Base-by-base conservation (phyloP, 1,140 invertebrate genomes). In the Drosophila sproati region DNA sequence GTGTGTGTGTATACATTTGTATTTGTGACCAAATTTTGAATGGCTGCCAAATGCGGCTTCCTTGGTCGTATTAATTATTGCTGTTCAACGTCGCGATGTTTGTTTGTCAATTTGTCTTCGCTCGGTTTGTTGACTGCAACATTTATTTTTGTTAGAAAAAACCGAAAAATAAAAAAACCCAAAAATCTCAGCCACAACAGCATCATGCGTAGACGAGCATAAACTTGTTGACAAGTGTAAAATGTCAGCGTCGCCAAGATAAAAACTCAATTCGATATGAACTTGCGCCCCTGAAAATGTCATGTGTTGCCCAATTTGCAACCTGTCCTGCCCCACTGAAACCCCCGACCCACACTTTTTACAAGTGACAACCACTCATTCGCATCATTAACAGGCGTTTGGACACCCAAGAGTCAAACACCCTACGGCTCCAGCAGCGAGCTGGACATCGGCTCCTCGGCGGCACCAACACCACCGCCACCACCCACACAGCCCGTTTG, bases 401-500 rank as follows among this genome's bases (percentile, higher is more conserved):
- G 91, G 91, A 92, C 91, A 72, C 85, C 85, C 12, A 85, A 75
- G 57, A 88, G 75, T 51, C 85, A 88, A 82, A 88, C 85, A 68
- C 91, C 91, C 29, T 78, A 82, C 67, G 86, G 91, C 62, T 92
- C 91, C 37, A 74, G 54, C 45, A 76, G 75, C 55, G 86, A 92
- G 55, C 55, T 92, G 50, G 80, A 81, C 61, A 62, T 75, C 20
- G 56, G 64, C 69, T 70, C 82, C 3, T 86, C 75, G 8, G 77
- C 78, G 3, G 88, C 85, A 20, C 87, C 91, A 4, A 88, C 91
- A 31, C 91, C 94, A 70, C 94, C 94, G 74, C 94, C 94, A 67
- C 94, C 94, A 32, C 94, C 94, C 43, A 94, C 95, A 3, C 94
- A 94, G 37, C 94, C 96, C 3, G 93, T 97, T 62, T 97, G 96